These are phyloP conservation scores for Sebastes itinus DNA, from an alignment of 2,797 vertebrate species.

Conservation along the genomic window DNA sequence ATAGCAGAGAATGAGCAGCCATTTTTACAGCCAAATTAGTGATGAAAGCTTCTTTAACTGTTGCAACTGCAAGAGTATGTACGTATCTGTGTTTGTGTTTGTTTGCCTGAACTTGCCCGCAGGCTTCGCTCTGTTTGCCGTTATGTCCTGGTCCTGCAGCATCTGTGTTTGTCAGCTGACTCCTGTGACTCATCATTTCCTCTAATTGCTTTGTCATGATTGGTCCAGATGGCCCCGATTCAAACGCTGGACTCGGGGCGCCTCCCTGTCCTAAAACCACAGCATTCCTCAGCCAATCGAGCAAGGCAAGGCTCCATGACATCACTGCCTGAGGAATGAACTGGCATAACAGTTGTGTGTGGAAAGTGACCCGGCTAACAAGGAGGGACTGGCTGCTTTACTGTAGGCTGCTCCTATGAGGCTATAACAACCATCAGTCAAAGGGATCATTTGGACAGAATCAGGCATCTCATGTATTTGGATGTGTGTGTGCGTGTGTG, in stretches of 20 bases:
- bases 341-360: slow-evolving; percentile 66
- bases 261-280: slow-evolving; percentile 71
- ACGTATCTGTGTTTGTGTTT: not conserved
- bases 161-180: slow-evolving; percentile 40
- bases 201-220: slow-evolving; percentile 15
- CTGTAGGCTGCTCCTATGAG: slow-evolving; percentile 23
- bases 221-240: slow-evolving; percentile 46
- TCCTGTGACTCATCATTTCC: slow-evolving; percentile 53
- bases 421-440: slow-evolving; percentile 42
- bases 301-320: slow-evolving; percentile 69
- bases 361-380: slow-evolving; percentile 65
- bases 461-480: not conserved
- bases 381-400: slow-evolving; percentile 44
- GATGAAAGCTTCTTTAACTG: not conserved
- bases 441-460: slow-evolving; percentile 38
- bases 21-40: not conserved
- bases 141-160: not conserved
- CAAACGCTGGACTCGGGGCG: slow-evolving; percentile 28
- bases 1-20: not conserved
- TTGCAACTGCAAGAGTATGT: no score
- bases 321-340: slow-evolving; percentile 82
- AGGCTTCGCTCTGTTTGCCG: not conserved
- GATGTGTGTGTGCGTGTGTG: not conserved
- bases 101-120: not conserved
- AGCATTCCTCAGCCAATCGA: slow-evolving; percentile 78